Evolutionary conservation across 2,113 vertebrate genomes (phyloP).

Genomic region (Alligator mississippiensis): DNA sequence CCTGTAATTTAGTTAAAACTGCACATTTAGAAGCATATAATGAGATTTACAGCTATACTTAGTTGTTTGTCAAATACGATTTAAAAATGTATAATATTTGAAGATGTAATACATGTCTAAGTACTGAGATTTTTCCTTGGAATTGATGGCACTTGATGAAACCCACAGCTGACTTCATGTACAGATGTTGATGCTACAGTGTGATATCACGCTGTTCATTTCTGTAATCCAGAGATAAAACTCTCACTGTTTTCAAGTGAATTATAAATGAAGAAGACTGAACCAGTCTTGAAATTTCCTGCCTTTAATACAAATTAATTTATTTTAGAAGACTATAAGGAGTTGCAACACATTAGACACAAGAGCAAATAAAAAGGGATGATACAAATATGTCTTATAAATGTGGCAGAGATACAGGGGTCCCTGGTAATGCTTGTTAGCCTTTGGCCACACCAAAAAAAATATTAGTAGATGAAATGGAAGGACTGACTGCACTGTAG

Average conservation of each 20-base stretch:
- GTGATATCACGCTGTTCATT: background rate
- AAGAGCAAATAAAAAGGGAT: background rate
- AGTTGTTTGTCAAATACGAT: background rate
- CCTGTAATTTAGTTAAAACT: background rate
- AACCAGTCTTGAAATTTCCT: background rate
- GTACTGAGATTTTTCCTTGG: background rate
- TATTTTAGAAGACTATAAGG: background rate
- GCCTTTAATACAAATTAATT: background rate
- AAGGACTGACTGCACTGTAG: background rate
- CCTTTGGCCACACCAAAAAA: background rate
- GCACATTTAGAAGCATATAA: background rate
- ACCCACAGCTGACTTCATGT: background rate
- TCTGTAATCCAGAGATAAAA: slow-evolving; percentile 15
- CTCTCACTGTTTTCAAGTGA: background rate
- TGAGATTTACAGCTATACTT: slow-evolving; percentile 8
- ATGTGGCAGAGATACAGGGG: background rate
- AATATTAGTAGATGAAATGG: background rate
- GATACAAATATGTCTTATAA: background rate
- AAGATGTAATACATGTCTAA: background rate
- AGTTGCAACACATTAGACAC: background rate
- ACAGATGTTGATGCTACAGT: background rate
- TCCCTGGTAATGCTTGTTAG: background rate
- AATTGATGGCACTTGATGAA: background rate
- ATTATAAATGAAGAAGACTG: background rate
- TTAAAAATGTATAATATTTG: slow-evolving; percentile 11